Evolutionary conservation across 2,888 invertebrate species (phyloP).

Genomic region (Serrognathus titanus): DNA sequence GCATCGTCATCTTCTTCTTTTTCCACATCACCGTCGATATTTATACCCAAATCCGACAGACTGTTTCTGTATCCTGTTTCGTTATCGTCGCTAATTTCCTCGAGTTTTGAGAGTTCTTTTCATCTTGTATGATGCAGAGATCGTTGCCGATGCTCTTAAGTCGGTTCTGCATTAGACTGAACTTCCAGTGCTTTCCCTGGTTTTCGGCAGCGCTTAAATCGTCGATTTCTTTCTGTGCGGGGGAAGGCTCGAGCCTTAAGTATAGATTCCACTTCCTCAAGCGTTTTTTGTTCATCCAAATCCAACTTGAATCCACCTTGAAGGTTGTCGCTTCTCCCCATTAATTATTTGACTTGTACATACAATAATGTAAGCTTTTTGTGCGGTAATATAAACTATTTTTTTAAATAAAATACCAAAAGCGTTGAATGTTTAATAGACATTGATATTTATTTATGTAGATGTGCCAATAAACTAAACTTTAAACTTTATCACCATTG

Average conservation of each 20-base stretch:
- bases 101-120: constrained; percentile 2
- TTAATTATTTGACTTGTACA: no score
- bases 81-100: background rate
- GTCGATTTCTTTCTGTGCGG: background rate
- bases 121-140: constrained; percentile 5
- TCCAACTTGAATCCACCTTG: constrained; percentile 11
- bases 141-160: constrained; percentile 21
- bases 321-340: background rate
- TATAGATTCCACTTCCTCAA: constrained; percentile 6
- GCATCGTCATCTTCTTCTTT: constrained; percentile 1
- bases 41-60: constrained; percentile 1
- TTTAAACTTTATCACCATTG: no score
- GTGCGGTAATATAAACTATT: no score
- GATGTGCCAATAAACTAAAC: no score
- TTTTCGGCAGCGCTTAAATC: constrained; percentile 14
- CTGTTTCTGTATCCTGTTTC: constrained; percentile 1
- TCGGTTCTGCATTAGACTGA: constrained; percentile 15
- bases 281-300: background rate
- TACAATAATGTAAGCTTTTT: no score
- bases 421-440: no score
- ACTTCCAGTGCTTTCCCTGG: constrained; percentile 22
- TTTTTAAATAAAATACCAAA: no score
- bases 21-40: constrained; percentile 3
- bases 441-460: no score
- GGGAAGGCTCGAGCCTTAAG: background rate